Evolutionary conservation across 2,888 invertebrate species (phyloP).

Genomic region (Diaprepes abbreviatus): DNA sequence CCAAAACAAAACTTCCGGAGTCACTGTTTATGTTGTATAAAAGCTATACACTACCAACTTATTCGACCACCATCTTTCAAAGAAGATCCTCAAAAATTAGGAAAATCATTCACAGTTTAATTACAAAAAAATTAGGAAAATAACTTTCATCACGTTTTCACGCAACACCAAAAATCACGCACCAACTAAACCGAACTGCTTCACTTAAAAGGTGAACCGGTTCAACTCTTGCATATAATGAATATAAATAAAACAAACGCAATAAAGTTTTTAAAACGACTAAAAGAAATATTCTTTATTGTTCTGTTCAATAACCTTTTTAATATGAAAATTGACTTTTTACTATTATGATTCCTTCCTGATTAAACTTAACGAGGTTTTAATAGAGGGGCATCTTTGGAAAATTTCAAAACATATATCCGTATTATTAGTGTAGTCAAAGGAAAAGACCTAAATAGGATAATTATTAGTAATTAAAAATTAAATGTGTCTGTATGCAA

Average conservation of each 20-base stretch:
- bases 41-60: too few species aligned
- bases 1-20: too few species aligned
- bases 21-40: too few species aligned
- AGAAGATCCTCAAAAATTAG: too few species aligned
- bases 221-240: neutral
- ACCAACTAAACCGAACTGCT: neutral
- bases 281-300: neutral
- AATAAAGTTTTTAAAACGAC: neutral
- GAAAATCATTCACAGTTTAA: too few species aligned
- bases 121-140: too few species aligned
- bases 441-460: neutral
- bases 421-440: neutral
- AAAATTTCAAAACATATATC: neutral
- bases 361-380: neutral
- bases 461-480: too few species aligned
- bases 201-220: constrained; percentile 6
- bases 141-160: too few species aligned
- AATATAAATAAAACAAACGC: neutral
- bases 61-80: too few species aligned
- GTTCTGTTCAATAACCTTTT: neutral
- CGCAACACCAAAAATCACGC: too few species aligned
- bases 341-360: too few species aligned
- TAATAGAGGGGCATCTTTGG: neutral
- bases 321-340: neutral
- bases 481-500: too few species aligned